A percentile compares a stretch with the other conserved stretches of the same genome.
Conservation (phyloP, 2,797 vertebrate genomes). For the Anguilla anguilla region DNA sequence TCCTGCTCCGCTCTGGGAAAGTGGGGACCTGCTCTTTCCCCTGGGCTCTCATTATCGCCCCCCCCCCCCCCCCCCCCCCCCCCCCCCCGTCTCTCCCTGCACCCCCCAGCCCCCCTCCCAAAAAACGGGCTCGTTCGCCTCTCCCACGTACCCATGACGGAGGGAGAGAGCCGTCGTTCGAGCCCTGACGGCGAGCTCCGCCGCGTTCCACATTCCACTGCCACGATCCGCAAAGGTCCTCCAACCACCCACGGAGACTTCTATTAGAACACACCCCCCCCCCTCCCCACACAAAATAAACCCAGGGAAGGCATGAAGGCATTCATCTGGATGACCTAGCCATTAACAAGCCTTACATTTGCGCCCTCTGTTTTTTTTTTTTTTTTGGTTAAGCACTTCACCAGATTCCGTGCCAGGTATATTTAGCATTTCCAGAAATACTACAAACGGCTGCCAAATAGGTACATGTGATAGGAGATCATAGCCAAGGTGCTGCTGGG, state of each 20-base stretch:
- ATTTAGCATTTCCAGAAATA: neutral
- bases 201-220: neutral
- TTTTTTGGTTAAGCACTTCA: neutral
- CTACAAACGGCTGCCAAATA: neutral
- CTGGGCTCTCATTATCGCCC: slow-evolving; percentile 21
- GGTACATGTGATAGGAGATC: neutral
- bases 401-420: neutral
- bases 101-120: neutral
- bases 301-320: neutral
- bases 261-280: neutral
- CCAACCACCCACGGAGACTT: neutral
- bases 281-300: neutral
- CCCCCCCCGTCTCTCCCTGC: neutral
- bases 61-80: neutral
- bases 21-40: slow-evolving; percentile 12
- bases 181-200: neutral
- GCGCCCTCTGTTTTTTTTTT: neutral
- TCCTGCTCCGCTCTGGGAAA: slow-evolving; percentile 40
- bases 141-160: slow-evolving; percentile 27
- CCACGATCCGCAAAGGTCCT: neutral
- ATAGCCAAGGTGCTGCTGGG: neutral
- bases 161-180: neutral
- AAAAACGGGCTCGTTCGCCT: neutral
- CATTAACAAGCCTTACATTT: neutral
- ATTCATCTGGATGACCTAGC: neutral